Conservation (phyloP, 2,113 vertebrate genomes). For the Oceanodroma tethys region DNA sequence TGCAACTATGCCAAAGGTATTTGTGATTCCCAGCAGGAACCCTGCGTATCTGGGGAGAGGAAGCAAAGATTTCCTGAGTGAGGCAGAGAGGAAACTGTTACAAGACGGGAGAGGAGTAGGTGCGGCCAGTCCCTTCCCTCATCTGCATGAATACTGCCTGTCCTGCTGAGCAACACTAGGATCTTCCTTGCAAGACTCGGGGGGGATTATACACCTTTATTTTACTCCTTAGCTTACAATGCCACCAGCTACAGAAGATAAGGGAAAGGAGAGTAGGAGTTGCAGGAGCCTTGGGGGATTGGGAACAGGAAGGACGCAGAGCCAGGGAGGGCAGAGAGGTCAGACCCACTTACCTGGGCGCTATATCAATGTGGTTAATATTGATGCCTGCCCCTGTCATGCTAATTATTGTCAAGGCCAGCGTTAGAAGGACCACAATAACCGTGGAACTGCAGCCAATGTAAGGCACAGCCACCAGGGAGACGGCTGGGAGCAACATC, state of each 20-base stretch:
- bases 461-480: constrained; percentile 68
- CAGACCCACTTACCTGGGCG: constrained; percentile 64
- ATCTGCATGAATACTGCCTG: background rate
- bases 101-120: background rate
- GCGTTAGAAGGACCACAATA: constrained; percentile 69
- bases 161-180: background rate
- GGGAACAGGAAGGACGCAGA: background rate
- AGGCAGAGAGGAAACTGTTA: background rate
- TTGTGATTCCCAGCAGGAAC: constrained; percentile 78
- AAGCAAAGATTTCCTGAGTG: background rate
- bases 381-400: constrained; percentile 68
- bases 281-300: background rate
- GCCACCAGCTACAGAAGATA: background rate
- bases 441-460: constrained; percentile 63
- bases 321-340: background rate
- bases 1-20: constrained; percentile 74
- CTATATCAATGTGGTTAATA: constrained; percentile 83
- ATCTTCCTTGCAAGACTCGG: background rate
- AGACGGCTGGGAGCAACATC: constrained; percentile 53
- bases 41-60: constrained; percentile 62
- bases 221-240: background rate
- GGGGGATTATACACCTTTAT: background rate
- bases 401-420: constrained; percentile 64
- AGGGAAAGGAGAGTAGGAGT: background rate
- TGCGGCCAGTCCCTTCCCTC: background rate